These are phyloP conservation scores for Apogon talboti DNA, from an alignment of 2,797 vertebrate genomes.

Conservation along the genomic window DNA sequence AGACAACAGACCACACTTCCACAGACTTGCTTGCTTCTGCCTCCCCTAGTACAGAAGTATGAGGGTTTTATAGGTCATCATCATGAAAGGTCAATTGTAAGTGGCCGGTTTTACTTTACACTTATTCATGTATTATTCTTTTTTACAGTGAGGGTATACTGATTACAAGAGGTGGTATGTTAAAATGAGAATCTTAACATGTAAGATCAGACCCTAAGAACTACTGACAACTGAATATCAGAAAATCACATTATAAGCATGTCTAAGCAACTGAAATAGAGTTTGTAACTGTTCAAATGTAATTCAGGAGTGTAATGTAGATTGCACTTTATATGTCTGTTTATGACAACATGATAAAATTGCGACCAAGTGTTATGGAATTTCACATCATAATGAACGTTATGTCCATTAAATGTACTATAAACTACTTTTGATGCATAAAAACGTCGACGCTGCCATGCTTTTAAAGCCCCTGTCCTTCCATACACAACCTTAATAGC, in stretches of 20 bases:
- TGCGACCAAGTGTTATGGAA: background rate
- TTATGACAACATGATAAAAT: constrained; percentile 17
- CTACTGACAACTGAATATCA: background rate
- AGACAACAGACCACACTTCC: too few relatives aligned
- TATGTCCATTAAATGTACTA: constrained; percentile 25
- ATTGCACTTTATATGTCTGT: constrained; percentile 16
- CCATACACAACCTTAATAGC: constrained; percentile 25
- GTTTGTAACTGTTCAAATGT: background rate
- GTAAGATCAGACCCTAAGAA: too few relatives aligned
- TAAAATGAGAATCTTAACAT: too few relatives aligned
- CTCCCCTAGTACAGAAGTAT: too few relatives aligned
- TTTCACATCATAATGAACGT: constrained; percentile 27
- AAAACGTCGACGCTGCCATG: constrained; percentile 18
- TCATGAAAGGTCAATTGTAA: too few relatives aligned
- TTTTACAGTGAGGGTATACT: too few relatives aligned
- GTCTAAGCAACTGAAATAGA: background rate
- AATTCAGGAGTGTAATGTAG: constrained; percentile 11
- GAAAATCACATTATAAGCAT: constrained; percentile 1
- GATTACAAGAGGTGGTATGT: too few relatives aligned
- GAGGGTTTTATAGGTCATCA: too few relatives aligned
- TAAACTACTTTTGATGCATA: constrained; percentile 20
- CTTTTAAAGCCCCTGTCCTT: constrained; percentile 11
- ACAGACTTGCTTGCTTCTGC: too few relatives aligned
- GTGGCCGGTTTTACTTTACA: too few relatives aligned
- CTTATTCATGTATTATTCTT: too few relatives aligned